Conservation (phyloP, 2,113 vertebrate genomes). For the Heterochromis multidens region DNA sequence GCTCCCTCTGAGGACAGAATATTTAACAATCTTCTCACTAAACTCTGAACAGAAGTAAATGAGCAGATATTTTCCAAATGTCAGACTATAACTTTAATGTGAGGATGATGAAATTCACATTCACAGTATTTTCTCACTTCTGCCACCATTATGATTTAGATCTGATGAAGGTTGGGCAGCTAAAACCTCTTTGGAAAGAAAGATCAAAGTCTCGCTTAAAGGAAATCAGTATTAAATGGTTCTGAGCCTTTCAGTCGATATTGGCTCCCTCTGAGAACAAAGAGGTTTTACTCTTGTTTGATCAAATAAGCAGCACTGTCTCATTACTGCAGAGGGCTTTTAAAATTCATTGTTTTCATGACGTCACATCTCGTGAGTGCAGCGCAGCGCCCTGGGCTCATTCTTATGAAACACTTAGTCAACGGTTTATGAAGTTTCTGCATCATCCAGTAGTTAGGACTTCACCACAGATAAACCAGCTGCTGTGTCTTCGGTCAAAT, state of each 20-base stretch:
- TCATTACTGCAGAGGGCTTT: not conserved
- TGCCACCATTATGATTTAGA: too few species aligned
- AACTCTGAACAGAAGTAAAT: too few species aligned
- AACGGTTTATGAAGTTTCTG: not conserved
- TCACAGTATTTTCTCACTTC: not conserved
- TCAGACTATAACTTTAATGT: not conserved
- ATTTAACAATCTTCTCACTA: too few species aligned
- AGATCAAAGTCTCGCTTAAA: not conserved
- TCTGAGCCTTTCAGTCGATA: not conserved
- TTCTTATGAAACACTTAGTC: not conserved
- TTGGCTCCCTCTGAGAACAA: not conserved
- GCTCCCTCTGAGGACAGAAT: not conserved
- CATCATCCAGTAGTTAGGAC: not conserved
- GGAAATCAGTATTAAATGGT: not conserved
- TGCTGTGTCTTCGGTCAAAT: not conserved
- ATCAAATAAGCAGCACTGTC: not conserved
- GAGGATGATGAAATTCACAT: not conserved
- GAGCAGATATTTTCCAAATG: too few species aligned
- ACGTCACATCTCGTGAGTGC: not conserved
- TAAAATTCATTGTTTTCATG: not conserved
- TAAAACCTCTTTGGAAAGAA: not conserved
- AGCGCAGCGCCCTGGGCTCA: not conserved
- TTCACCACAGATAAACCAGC: not conserved
- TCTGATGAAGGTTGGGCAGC: not conserved
- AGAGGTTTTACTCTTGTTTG: fast-evolving